These are phyloP conservation scores for Dreissena rostriformis DNA, from an alignment of 1,140 invertebrate species.

Conservation along the genomic window DNA sequence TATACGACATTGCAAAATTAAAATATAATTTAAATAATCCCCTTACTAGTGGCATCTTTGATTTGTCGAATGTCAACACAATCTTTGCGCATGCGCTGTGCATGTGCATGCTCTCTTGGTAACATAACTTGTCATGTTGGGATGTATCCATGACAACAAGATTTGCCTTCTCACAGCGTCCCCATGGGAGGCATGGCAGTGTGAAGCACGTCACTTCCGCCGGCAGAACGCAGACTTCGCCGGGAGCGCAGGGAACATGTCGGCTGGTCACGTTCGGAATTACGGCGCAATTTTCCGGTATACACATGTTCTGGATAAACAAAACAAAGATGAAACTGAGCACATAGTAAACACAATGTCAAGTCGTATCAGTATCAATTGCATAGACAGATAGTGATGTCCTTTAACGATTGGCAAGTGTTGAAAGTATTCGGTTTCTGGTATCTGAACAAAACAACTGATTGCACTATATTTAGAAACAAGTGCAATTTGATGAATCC, in stretches of 20 bases:
- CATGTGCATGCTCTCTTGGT: constrained; percentile 88
- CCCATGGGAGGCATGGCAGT: constrained; percentile 89
- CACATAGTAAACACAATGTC: background rate
- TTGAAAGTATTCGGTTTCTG: too few relatives aligned
- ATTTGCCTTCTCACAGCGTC: constrained; percentile 89
- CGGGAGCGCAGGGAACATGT: constrained; percentile 63
- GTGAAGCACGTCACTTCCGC: constrained; percentile 86
- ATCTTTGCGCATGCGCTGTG: constrained; percentile 89
- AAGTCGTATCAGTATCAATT: background rate
- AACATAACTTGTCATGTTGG: constrained; percentile 84
- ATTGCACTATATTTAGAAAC: too few relatives aligned
- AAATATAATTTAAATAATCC: too few relatives aligned
- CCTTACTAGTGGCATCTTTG: constrained; percentile 81
- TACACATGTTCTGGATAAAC: constrained; percentile 78
- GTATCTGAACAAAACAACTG: too few relatives aligned
- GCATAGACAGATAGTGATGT: background rate
- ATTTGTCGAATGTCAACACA: constrained; percentile 87
- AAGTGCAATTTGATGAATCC: too few relatives aligned
- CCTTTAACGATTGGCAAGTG: too few relatives aligned
- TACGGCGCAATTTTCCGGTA: constrained; percentile 76
- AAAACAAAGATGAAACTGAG: background rate
- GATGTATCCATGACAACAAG: constrained; percentile 88
- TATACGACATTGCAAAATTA: too few relatives aligned
- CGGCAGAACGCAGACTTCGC: constrained; percentile 76
- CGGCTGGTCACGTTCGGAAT: constrained; percentile 73